Base-by-base conservation (phyloP, 2,888 invertebrate genomes). In the Petrophora chlorosata region DNA sequence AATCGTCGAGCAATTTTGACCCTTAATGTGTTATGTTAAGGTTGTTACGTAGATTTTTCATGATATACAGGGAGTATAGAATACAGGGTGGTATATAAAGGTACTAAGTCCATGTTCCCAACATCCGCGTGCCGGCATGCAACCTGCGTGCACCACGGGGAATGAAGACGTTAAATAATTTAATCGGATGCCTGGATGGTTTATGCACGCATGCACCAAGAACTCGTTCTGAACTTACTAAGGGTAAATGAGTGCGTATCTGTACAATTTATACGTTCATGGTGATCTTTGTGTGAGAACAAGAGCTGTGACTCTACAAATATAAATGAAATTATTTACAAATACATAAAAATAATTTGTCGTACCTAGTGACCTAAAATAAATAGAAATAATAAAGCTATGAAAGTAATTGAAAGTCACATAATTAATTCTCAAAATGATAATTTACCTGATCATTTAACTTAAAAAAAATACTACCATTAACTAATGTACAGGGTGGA, bases 161-260 rank as follows among this genome's bases (percentile, higher is more conserved):
- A 90, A 89, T 89, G 83, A 86, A 90, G 89, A 88, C 83, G 82
- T 89, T 87, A 84, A 85, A 87, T 90, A 85, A 88, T 88, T 87
- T 88, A 88, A 85, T 85, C 82, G 77, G 84, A 86, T 80, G 77
- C 75, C 74, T 64, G 75, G 67, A 81, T 81, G 77, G 74, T 84
- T 85, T 82, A 85, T 84, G 80, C 63, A 80, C 76, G 76, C 76
- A 69, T 70, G 71, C 73, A 62, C 68, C 68, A 70, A 69, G 56
- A 75, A 70, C 72, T 57, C 52, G 70, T 70, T 67, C 50, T 48
- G 10, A 26, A 51, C 48, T 54, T 53, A 57, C 51, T 33, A 39
- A 42, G 22, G 23, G 22, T 50, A 49, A 43, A 53, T 47, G 40
- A 49, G 38, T 55, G 17, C 9, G 32, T 63, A 61, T 64, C 57